Conservation (phyloP, 2,888 invertebrate species). For the Drosophila fulvimacula region DNA sequence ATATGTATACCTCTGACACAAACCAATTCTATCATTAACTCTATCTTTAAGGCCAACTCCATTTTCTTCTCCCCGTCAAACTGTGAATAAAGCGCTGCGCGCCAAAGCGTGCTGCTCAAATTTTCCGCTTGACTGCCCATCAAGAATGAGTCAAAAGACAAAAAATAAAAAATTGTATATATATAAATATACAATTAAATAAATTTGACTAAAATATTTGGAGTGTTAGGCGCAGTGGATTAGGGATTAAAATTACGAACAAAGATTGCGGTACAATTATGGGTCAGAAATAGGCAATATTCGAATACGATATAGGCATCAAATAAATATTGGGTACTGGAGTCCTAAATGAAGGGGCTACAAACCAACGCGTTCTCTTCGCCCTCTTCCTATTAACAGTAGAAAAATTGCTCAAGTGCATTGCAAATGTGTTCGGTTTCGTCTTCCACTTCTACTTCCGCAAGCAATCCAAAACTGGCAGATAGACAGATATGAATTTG, state of each 20-base stretch:
- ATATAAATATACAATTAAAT: slow-evolving; percentile 66
- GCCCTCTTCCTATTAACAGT: background rate
- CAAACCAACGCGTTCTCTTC: background rate
- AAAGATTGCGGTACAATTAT: too few species aligned
- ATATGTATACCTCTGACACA: background rate
- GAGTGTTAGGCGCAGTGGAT: slow-evolving; percentile 21
- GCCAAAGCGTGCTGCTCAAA: slow-evolving; percentile 55
- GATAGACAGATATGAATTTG: slow-evolving; percentile 27
- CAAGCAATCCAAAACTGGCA: background rate
- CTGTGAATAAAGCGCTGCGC: slow-evolving; percentile 19
- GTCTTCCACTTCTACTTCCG: background rate
- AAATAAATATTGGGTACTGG: slow-evolving; percentile 65
- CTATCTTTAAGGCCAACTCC: slow-evolving; percentile 11
- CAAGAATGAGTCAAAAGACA: slow-evolving; percentile 29
- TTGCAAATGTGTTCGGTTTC: slow-evolving; percentile 35
- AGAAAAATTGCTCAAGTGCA: slow-evolving; percentile 36
- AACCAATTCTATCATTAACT: background rate
- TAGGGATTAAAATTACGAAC: too few species aligned
- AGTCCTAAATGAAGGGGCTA: background rate
- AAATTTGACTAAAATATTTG: slow-evolving; percentile 53
- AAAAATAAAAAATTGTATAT: slow-evolving; percentile 8
- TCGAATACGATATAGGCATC: slow-evolving; percentile 43
- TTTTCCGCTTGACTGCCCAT: slow-evolving; percentile 35
- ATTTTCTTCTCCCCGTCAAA: background rate
- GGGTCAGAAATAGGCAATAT: slow-evolving; percentile 54